These are phyloP conservation scores for Siniperca scherzeri DNA, from an alignment of 2,797 vertebrate genomes.

Conservation along the genomic window DNA sequence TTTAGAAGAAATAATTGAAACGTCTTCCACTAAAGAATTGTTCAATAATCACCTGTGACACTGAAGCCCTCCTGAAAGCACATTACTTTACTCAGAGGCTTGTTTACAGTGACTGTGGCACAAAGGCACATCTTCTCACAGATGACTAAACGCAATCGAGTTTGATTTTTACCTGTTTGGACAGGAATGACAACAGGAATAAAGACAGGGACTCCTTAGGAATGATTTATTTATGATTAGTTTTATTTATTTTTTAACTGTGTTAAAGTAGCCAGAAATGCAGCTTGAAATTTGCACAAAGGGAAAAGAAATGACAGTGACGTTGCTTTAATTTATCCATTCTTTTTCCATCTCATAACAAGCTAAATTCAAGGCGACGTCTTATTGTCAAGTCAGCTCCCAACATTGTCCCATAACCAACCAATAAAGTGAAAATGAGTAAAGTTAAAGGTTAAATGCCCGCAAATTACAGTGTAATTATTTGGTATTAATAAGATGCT, in stretches of 20 bases:
- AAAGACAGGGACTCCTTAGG: background rate
- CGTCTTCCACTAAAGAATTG: slow-evolving; percentile 16
- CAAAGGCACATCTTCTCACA: slow-evolving; percentile 20
- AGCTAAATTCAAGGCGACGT: background rate
- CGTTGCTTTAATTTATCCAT: background rate
- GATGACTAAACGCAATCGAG: slow-evolving; percentile 10
- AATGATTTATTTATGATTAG: background rate
- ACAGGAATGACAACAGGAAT: slow-evolving; percentile 5
- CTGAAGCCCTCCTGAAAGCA: slow-evolving; percentile 28
- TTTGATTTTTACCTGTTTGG: slow-evolving; percentile 8
- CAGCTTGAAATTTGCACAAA: background rate
- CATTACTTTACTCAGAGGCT: background rate
- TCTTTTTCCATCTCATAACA: background rate
- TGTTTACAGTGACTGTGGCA: slow-evolving; percentile 7
- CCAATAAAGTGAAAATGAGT: background rate
- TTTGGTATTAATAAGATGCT: background rate
- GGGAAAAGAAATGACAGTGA: slow-evolving; percentile 5
- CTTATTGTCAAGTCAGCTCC: background rate
- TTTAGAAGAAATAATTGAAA: slow-evolving; percentile 41
- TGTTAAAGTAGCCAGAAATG: background rate
- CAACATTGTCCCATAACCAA: background rate
- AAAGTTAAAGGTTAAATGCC: background rate
- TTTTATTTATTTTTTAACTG: too few relatives aligned
- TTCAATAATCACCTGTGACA: slow-evolving; percentile 44
- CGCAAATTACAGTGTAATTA: background rate